These are phyloP conservation scores for Pantherophis vulpinus DNA, from an alignment of 2,797 vertebrate genomes.

Conservation along the genomic window DNA sequence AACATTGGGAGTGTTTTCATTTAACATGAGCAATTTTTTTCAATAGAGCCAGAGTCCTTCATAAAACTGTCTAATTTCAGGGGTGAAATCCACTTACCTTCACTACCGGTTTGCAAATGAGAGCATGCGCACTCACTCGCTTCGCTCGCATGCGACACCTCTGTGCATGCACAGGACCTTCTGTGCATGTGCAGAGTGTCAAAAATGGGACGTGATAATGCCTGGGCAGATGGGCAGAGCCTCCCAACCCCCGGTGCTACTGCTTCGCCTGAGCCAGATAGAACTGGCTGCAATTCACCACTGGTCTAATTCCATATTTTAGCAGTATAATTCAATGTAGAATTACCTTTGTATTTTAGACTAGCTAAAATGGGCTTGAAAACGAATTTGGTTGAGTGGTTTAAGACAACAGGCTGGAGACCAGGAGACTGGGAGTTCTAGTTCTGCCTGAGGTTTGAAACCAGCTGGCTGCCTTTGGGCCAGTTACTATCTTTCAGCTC, in stretches of 20 bases:
- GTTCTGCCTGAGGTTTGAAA: background rate
- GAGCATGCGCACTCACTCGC: too few species aligned
- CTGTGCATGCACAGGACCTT: too few species aligned
- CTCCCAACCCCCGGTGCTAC: too few species aligned
- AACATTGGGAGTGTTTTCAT: background rate
- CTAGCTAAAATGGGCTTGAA: background rate
- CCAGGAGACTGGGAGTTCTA: background rate
- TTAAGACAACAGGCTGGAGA: background rate
- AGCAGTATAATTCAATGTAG: background rate
- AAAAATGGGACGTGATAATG: too few species aligned
- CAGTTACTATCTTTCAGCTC: background rate
- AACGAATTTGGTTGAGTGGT: background rate
- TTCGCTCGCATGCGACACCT: too few species aligned
- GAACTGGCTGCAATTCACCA: too few species aligned
- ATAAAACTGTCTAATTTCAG: background rate
- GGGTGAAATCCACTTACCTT: too few species aligned
- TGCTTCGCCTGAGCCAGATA: too few species aligned
- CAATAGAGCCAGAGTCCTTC: background rate
- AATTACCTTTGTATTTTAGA: background rate
- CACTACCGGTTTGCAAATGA: too few species aligned
- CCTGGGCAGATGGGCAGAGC: too few species aligned
- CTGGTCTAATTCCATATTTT: background rate
- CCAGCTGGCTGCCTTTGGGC: background rate
- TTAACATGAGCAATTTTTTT: background rate
- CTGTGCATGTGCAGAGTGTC: too few species aligned